Conservation (phyloP, 2,113 vertebrate species). For the Oreotrochilus melanogaster region DNA sequence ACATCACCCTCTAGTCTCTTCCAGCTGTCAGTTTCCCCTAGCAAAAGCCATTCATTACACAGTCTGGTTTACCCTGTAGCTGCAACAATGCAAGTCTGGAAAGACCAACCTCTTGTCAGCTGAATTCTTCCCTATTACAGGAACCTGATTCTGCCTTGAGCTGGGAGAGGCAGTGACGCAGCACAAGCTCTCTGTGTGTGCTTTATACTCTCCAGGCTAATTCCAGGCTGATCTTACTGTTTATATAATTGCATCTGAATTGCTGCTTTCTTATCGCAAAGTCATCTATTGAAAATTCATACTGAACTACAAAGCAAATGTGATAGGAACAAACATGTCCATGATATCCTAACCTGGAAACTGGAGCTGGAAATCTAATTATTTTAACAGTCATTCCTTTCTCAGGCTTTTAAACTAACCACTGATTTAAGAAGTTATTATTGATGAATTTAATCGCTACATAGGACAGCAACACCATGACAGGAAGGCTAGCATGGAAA, state of each 20-base stretch:
- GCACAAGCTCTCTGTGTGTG: slow-evolving; percentile 40
- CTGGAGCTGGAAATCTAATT: slow-evolving; percentile 71
- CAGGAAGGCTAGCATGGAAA: neutral
- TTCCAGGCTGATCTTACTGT: slow-evolving; percentile 77
- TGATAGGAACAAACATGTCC: slow-evolving; percentile 72
- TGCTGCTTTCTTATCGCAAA: slow-evolving; percentile 79
- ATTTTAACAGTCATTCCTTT: slow-evolving; percentile 65
- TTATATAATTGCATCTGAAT: slow-evolving; percentile 81
- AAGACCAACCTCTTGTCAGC: slow-evolving; percentile 58
- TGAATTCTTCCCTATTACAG: slow-evolving; percentile 52
- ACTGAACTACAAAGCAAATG: slow-evolving; percentile 75
- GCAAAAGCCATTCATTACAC: neutral
- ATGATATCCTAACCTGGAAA: slow-evolving; percentile 72
- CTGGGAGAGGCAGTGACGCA: slow-evolving; percentile 62
- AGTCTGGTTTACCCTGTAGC: slow-evolving; percentile 35
- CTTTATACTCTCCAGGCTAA: slow-evolving; percentile 81
- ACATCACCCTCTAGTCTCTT: neutral
- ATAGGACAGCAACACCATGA: neutral
- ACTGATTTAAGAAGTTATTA: slow-evolving; percentile 22
- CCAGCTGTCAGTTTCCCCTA: neutral
- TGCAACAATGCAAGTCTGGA: slow-evolving; percentile 10
- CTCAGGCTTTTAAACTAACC: slow-evolving; percentile 70
- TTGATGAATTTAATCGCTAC: neutral
- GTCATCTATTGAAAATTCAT: slow-evolving; percentile 83
- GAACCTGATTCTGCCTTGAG: slow-evolving; percentile 68